Base-by-base conservation (phyloP, 64 coral and sea anemone species). In the Porites australiensis region DNA sequence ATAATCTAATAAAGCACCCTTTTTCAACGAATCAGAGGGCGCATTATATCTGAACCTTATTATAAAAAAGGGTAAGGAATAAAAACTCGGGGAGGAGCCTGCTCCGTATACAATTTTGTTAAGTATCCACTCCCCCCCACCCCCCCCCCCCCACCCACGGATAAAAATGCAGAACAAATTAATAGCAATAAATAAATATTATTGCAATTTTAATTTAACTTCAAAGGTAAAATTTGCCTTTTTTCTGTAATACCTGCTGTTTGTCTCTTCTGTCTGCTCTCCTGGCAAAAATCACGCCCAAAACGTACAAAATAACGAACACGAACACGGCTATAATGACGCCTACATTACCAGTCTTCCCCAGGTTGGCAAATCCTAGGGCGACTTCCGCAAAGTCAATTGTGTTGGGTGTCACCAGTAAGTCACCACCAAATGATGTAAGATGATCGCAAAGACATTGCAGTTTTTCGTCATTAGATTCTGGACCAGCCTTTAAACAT, bases 381-480 rank as follows among this genome's bases (percentile, higher is more conserved):
- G 93, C 68, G 51, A 90, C 95, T n/a, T 75, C 69, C 13, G 60
- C 43, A 86, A 96, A 89, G 64, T 96, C 90, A 59, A 96, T 96
- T 27, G 86, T 79, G 47, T 93, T 96, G 6, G 95, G 95, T 20
- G 73, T 64, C 58, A 93, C 74, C 21, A 93, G 65, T 3, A 96
- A 27, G 19, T 91, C 89, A 3, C 95, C 95, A 55, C 95, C 95
- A 80, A 96, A 96, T 3, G 91, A 90, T 43, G 95, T 96, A 37
- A 96, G 85, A 72, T 96, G 95, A 54, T 93, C 90, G 66, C 95
- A 96, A 6, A 96, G 58, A 82, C 95, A 96, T 6, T 96, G 95
- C 52, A 96, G 74, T 11, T 46, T 62, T 6, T 73, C 10, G 1
- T 63, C 57, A 61, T 8, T 79, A 4, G 95, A 93, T 5, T 93